phyloP scores from a whole-genome alignment of 2,797 vertebrate genomes.

The Cirrhinus molitorella region DNA sequence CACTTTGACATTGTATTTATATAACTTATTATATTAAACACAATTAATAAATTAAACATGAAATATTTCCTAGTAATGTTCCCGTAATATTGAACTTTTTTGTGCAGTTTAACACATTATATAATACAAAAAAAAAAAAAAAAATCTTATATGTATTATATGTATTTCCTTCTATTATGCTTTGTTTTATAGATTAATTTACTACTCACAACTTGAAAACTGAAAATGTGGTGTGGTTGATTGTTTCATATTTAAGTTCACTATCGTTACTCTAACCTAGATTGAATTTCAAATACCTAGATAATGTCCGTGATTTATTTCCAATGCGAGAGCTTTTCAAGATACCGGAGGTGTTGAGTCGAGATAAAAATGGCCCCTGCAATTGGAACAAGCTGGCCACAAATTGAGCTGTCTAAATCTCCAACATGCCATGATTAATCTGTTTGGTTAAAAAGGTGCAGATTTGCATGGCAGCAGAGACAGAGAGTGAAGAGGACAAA shows the following conservation, averaged over 20 bases:
- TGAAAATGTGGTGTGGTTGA: constrained; percentile 45
- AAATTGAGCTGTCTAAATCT: constrained; percentile 65
- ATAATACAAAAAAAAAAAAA: neutral
- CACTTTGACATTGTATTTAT: too few species aligned
- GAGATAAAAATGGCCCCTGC: constrained; percentile 60
- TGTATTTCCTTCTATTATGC: neutral
- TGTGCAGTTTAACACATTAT: neutral
- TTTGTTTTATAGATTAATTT: constrained; percentile 40
- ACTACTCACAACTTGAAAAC: constrained; percentile 40
- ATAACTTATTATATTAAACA: too few species aligned
- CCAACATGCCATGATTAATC: constrained; percentile 71
- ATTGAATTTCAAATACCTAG: constrained; percentile 63
- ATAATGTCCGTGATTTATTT: constrained; percentile 66
- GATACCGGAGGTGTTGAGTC: constrained; percentile 51
- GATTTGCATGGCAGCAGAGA: constrained; percentile 63
- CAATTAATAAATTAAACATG: too few species aligned
- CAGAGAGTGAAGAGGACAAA: constrained; percentile 23
- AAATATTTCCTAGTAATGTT: neutral
- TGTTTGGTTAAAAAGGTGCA: constrained; percentile 66
- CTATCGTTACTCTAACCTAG: constrained; percentile 57
- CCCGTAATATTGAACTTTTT: too few species aligned
- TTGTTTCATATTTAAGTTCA: constrained; percentile 48
- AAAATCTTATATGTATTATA: too few species aligned
- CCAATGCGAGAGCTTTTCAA: constrained; percentile 60
- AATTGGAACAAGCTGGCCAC: constrained; percentile 56